Base-by-base conservation (phyloP, 2,113 vertebrate genomes). In the Cisticola juncidis region DNA sequence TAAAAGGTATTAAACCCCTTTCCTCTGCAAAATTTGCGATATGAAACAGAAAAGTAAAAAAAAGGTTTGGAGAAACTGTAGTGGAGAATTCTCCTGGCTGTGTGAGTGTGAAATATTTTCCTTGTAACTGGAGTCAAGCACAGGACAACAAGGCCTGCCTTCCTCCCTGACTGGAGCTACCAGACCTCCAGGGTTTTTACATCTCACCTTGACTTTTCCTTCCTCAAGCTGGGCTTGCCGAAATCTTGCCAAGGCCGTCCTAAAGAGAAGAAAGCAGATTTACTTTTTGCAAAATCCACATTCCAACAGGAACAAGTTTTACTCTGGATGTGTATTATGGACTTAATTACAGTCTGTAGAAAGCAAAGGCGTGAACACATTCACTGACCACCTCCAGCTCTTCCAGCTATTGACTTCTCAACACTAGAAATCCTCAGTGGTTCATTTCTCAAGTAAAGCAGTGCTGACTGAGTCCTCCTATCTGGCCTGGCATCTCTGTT, bases 171-270 rank as follows among this genome's bases (percentile, higher is more conserved):
- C 13, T 6, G n/a, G 13, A 60, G 57, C 28, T 45, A 77, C 50
- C 26, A 47, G 57, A 51, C 12, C 65, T 81, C 40, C 29, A 69
- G 12, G 2, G 17, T 26, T 77, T 47, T 38, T 12, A 28, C 26
- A 28, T 21, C 97, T 74, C 86, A 99, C 99, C 99, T 99, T 99
- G 36, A 99, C 98, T 97, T 99, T 99, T 17, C 99, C 99, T 53
- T 99, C 99, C 94, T 99, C 99, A 19, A 99, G 97, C 72, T 99
- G 99, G 70, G 99, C 99, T 92, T 99, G 99, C 45, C 99, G 98
- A 98, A 99, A 99, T 38, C 99, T 98, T 25, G 99, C 99, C 97
- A 99, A 98, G 73, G 99, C 99, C 60, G 99, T 99, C 99, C 99
- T 99, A 74, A 69, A 81, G 93, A 51, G 33, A 90, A 93, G 56